Evolutionary conservation across 2,113 vertebrate species (phyloP).

Genomic region (Nymphicus hollandicus): DNA sequence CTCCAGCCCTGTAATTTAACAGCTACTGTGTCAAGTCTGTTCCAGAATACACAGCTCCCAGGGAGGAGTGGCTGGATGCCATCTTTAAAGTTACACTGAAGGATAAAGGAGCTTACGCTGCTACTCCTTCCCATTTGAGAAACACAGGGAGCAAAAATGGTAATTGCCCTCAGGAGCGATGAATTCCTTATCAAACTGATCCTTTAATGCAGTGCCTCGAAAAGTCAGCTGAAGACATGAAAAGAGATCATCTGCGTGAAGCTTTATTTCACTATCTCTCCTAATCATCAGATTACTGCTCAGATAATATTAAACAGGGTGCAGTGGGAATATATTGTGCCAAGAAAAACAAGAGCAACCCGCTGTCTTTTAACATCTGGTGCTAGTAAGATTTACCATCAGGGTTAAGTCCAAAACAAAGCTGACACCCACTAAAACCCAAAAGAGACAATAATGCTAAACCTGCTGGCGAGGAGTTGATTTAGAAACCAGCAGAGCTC

Average conservation of each 20-base stretch:
- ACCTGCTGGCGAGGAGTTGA: background rate
- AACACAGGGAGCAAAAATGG: conserved; percentile 21
- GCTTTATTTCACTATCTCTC: conserved; percentile 34
- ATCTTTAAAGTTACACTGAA: conserved; percentile 10
- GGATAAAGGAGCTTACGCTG: conserved; percentile 21
- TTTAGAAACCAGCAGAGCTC: background rate
- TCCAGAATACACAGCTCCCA: conserved; percentile 30
- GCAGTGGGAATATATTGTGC: conserved; percentile 35
- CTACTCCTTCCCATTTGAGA: conserved; percentile 4
- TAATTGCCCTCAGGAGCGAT: conserved; percentile 33
- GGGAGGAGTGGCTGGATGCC: background rate
- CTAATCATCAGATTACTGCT: conserved; percentile 57
- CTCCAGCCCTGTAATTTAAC: conserved; percentile 56
- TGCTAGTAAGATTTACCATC: conserved; percentile 9
- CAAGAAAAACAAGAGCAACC: conserved; percentile 56
- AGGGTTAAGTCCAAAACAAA: conserved; percentile 35
- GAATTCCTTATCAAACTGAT: conserved; percentile 38
- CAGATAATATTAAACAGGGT: conserved; percentile 57
- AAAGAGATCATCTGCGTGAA: conserved; percentile 52
- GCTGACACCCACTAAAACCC: background rate
- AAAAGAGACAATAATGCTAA: background rate
- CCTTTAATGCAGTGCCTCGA: conserved; percentile 36
- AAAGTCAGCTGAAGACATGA: conserved; percentile 59
- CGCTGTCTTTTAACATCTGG: conserved; percentile 48
- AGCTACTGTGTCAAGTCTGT: conserved; percentile 46